Evolutionary conservation across 37 sponge, comb jelly and placozoan genomes (phyloP).

Genomic region (Agelas oroides): DNA sequence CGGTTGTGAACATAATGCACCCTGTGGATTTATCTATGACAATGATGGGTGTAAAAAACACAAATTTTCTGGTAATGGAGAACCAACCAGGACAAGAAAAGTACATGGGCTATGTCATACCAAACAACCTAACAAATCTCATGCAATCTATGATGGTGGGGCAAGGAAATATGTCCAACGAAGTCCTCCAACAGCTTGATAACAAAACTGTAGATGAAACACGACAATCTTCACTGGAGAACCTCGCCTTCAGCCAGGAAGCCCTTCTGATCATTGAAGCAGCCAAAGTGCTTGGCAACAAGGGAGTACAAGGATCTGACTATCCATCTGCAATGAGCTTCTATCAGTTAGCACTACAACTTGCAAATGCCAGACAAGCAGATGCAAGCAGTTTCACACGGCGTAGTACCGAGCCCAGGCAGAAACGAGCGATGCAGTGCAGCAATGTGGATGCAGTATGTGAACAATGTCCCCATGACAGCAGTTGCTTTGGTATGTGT

Average conservation of each 20-base stretch:
- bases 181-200: neutral
- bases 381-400: too few relatives aligned
- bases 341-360: conserved; percentile 10
- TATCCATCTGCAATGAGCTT: neutral
- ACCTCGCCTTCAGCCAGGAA: neutral
- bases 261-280: conserved; percentile 9
- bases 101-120: neutral
- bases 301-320: neutral
- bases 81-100: neutral
- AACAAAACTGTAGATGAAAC: conserved; percentile 6
- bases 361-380: neutral
- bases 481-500: conserved; percentile 32
- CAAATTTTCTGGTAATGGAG: conserved; percentile 9
- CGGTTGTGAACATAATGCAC: neutral
- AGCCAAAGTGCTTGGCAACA: neutral
- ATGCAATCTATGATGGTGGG: neutral
- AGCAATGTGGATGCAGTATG: neutral
- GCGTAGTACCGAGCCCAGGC: too few relatives aligned
- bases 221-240: neutral
- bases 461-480: neutral
- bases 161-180: neutral
- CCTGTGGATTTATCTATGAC: neutral
- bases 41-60: conserved; percentile 1
- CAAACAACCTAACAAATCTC: neutral
- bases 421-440: too few relatives aligned